Percentiles rank a stretch among this genome's conserved stretches.
Evolutionary conservation across 2,888 invertebrate genomes (phyloP).

Genomic region (Pachliopta kotzebuea): DNA sequence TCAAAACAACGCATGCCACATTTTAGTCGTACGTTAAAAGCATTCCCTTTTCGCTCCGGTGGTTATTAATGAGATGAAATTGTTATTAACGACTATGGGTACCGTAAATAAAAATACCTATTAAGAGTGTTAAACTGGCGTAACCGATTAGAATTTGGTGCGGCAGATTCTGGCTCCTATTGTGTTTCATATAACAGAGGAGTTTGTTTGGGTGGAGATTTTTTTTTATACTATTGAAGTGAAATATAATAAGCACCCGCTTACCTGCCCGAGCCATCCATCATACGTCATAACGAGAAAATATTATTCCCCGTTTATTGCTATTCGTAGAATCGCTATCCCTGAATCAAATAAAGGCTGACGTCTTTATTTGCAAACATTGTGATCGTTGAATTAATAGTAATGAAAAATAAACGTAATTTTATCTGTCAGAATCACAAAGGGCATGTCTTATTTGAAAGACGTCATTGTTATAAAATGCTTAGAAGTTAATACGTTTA

Average conservation of each 20-base stretch:
- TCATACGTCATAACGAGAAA: slow-evolving; percentile 71
- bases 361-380: slow-evolving; percentile 74
- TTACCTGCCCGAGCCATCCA: slow-evolving; percentile 72
- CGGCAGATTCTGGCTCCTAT: slow-evolving; percentile 62
- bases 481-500: background rate
- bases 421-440: slow-evolving; percentile 31
- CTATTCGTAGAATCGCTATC: slow-evolving; percentile 53
- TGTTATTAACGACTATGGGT: slow-evolving; percentile 64
- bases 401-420: slow-evolving; percentile 42
- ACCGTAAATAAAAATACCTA: slow-evolving; percentile 69
- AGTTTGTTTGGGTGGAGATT: slow-evolving; percentile 72
- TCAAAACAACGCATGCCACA: slow-evolving; percentile 49
- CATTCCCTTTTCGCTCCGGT: slow-evolving; percentile 63
- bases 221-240: slow-evolving; percentile 56
- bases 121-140: slow-evolving; percentile 76
- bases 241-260: slow-evolving; percentile 56
- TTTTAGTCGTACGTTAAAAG: slow-evolving; percentile 50
- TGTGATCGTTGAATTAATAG: slow-evolving; percentile 40
- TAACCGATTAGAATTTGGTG: slow-evolving; percentile 72
- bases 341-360: slow-evolving; percentile 50
- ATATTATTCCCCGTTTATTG: slow-evolving; percentile 59
- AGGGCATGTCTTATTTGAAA: slow-evolving; percentile 43
- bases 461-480: slow-evolving; percentile 1
- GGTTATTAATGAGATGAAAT: slow-evolving; percentile 74
- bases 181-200: slow-evolving; percentile 66